Evolutionary conservation across 2,797 vertebrate species (phyloP), one percentile per base, ranked within the genome.

Genomic region (Semotilus atromaculatus): DNA sequence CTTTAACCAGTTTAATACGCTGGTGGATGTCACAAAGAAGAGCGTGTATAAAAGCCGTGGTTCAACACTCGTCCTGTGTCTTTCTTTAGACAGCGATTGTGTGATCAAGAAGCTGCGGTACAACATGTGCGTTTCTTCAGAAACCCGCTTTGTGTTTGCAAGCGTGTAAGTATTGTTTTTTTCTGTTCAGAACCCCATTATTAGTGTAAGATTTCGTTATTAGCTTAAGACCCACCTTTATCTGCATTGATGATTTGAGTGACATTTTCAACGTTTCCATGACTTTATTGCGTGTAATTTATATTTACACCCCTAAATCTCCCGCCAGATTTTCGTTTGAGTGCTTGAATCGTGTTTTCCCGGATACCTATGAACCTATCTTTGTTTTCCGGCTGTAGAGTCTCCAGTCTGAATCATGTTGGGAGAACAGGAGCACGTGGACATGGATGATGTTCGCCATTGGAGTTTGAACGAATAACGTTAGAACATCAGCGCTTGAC

Each of bases 21-120:
- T 36, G 29, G 11, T 36, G 14, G 38, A 51, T 11, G 43, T 38
- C 23, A 23, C 43, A 36, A 83, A 75, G 58, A 83, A 83, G 81
- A 66, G 58, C n/a, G 19, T 6, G 0, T 75, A 83, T 83, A 83
- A 75, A 75, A 29, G 0, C 1, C 43, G 1, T 36, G 23, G 4
- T 21, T 2, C 8, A 4, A 3, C 1, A 0, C 9, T 3, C 0
- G 0, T 1, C 3, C 4, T 9, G 0, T 1, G 31, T 75, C 18
- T 66, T 23, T 82, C 0, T 16, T 9, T 36, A 2, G 8, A 11
- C 0, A 23, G 34, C 10, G 21, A 13, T 13, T 7, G 45, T 1
- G 0, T 0, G 29, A 5, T 14, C 3, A 1, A 7, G 13, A 53
- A 5, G 19, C 0, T 0, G 4, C 0, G 2, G 0, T 5, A 0